Evolutionary conservation across 2,797 vertebrate genomes (phyloP).

Genomic region (Monodelphis domestica): DNA sequence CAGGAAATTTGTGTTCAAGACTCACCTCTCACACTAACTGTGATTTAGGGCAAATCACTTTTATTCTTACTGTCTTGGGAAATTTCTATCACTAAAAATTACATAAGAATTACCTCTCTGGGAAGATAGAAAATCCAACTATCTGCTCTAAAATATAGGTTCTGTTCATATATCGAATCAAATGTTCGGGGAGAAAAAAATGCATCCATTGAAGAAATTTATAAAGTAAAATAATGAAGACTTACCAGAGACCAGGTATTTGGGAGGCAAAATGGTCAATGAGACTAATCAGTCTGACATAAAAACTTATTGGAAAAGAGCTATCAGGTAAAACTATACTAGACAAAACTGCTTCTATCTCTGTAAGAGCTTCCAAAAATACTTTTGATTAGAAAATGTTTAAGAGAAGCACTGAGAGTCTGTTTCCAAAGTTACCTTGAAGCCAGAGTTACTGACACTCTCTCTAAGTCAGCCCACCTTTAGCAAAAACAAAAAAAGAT

Average conservation of each 20-base stretch:
- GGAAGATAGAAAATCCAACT: neutral
- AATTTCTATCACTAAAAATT: neutral
- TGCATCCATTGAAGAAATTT: neutral
- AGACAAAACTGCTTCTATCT: neutral
- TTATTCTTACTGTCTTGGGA: neutral
- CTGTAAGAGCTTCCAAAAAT: neutral
- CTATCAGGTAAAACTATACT: neutral
- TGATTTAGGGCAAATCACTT: neutral
- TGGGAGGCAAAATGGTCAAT: neutral
- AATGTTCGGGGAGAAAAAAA: neutral
- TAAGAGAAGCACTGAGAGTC: neutral
- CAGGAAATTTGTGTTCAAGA: neutral
- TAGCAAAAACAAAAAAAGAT: constrained; percentile 21
- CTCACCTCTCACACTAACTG: neutral
- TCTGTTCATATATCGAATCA: neutral
- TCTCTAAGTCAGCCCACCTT: neutral
- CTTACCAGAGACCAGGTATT: neutral
- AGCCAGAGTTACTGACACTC: neutral
- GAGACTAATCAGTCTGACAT: neutral
- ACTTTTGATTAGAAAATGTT: neutral
- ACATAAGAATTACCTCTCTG: neutral
- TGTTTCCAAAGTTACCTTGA: neutral
- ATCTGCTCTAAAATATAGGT: neutral
- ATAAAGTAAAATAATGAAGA: neutral
- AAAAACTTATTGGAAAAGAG: neutral